Conservation (phyloP, 2,797 vertebrate genomes). For the Sciurus vulgaris region DNA sequence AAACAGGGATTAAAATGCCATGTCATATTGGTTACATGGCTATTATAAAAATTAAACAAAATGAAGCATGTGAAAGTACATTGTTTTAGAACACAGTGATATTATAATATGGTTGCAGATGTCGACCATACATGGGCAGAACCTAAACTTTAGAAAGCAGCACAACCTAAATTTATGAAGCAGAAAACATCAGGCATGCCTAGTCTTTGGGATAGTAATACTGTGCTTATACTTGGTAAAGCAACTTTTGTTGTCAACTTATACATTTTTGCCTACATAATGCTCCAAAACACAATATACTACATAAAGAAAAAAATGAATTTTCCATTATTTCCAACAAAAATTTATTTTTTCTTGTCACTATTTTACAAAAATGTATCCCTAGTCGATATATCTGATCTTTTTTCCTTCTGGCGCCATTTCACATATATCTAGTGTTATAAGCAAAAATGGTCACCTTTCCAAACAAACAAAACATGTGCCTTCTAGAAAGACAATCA, state of each 20-base stretch:
- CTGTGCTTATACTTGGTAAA: background rate
- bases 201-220: background rate
- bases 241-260: background rate
- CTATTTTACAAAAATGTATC: background rate
- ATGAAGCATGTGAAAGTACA: background rate
- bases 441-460: background rate
- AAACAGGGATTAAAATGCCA: background rate
- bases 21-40: background rate
- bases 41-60: background rate
- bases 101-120: background rate
- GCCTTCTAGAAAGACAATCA: background rate
- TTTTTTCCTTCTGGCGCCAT: background rate
- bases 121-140: background rate
- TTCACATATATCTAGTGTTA: background rate
- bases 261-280: constrained; percentile 27
- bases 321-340: background rate
- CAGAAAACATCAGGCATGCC: background rate
- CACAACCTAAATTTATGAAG: background rate
- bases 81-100: background rate
- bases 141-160: background rate
- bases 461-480: background rate
- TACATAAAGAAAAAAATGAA: background rate
- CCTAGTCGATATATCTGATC: background rate
- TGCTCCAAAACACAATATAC: background rate
- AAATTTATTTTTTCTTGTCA: background rate